These are phyloP conservation scores for Whitmania pigra DNA, from an alignment of 1,140 invertebrate species.

Conservation along the genomic window DNA sequence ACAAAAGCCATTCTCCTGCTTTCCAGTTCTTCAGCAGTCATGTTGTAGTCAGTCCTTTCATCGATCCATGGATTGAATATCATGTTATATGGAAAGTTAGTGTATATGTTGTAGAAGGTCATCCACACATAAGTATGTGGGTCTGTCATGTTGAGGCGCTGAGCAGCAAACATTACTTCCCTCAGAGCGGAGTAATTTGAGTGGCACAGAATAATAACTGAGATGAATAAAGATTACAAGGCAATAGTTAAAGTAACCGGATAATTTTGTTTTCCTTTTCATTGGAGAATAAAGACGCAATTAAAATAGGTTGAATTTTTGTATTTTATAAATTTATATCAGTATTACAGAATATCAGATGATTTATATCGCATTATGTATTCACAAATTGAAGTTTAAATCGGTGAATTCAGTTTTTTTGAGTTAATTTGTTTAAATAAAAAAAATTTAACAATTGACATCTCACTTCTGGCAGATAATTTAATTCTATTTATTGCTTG, in stretches of 20 bases:
- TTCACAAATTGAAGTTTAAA: background rate
- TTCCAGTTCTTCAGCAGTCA: too few relatives aligned
- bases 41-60: background rate
- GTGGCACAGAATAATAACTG: conserved; percentile 12
- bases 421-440: too few relatives aligned
- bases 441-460: too few relatives aligned
- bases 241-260: background rate
- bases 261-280: background rate
- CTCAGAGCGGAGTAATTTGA: background rate
- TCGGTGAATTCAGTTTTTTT: background rate
- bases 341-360: background rate
- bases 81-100: background rate
- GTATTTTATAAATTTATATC: too few relatives aligned
- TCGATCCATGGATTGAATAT: background rate
- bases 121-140: background rate
- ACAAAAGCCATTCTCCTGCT: too few relatives aligned
- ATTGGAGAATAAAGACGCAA: background rate
- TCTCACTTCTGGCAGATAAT: too few relatives aligned
- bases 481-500: background rate
- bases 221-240: background rate
- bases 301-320: background rate
- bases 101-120: conserved; percentile 1
- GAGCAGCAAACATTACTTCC: background rate
- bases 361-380: background rate
- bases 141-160: background rate